Base-by-base conservation (phyloP, 2,888 invertebrate genomes). In the Eupithecia centaureata region DNA sequence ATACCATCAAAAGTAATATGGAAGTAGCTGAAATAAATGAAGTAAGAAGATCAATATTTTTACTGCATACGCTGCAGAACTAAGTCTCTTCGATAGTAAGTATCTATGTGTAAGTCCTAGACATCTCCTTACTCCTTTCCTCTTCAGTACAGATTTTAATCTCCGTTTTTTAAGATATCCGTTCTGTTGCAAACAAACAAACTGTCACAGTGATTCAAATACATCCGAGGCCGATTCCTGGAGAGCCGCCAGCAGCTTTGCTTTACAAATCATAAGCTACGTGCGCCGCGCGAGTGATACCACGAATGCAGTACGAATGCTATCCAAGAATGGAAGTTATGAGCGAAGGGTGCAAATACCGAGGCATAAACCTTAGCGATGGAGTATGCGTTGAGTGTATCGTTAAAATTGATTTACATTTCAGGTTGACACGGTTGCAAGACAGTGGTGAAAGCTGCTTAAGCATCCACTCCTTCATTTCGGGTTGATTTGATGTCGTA, bases 201-300 rank as follows among this genome's bases (percentile, higher is more conserved):
- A 25, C 27, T 13, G 12, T 10, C 27, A 52, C 5, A 7, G 28
- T 27, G n/a, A 2, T 54, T 27, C 28, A 5, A 27, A 18, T 56
- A 56, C 10, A 56, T 56, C 70, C 52, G 58, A 63, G 51, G 52
- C 67, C 56, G 25, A 68, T 63, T 32, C 38, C 69, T 75, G 73
- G 75, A 73, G 63, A 60, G 33, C 51, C 47, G 75, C 75, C 73
- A 75, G 65, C 73, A 22, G 62, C 33, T 65, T 73, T 60, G 73
- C 66, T 72, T 67, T 75, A 70, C 75, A 73, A 73, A 75, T 75
- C 71, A 75, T 73, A 67, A 73, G 68, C 59, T 65, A 71, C 70
- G 66, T 70, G 63, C 62, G 32, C 61, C n/a, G 27, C 47, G 30
- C 54, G 61, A 62, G 68, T 63, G 66, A 65, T 68, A 65, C 66